These are phyloP conservation scores for Cyanoderma ruficeps DNA, from an alignment of 2,113 vertebrate species.

Conservation along the genomic window DNA sequence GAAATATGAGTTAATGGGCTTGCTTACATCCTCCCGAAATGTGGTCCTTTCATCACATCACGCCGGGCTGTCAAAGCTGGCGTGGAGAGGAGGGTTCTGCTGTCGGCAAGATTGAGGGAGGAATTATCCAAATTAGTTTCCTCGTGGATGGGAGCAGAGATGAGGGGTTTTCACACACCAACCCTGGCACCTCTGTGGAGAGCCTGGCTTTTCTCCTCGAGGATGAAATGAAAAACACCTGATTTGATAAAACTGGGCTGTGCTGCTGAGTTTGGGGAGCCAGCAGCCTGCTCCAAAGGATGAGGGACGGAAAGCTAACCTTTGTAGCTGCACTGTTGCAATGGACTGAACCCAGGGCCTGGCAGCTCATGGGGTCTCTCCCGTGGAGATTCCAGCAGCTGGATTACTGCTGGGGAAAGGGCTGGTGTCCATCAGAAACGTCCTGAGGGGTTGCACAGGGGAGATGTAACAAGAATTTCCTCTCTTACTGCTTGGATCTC, in stretches of 20 bases:
- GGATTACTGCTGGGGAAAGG: neutral
- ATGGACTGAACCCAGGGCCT: neutral
- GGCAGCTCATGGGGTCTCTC: neutral
- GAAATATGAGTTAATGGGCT: constrained; percentile 55
- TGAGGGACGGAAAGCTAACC: neutral
- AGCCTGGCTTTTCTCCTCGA: neutral
- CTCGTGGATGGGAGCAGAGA: neutral
- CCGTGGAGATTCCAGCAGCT: neutral
- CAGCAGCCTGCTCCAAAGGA: too few relatives aligned
- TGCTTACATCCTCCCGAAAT: constrained; percentile 11
- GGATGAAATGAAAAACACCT: neutral
- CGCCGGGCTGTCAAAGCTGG: constrained; percentile 29
- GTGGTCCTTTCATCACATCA: constrained; percentile 40
- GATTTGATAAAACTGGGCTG: neutral
- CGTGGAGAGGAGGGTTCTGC: constrained; percentile 32
- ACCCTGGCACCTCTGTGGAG: neutral
- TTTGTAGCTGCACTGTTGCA: neutral
- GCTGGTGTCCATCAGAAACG: neutral
- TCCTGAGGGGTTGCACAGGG: neutral
- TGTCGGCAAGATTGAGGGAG: constrained; percentile 50
- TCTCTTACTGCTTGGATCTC: neutral
- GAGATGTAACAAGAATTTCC: fast-evolving
- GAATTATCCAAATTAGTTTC: constrained; percentile 52
- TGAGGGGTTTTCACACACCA: neutral
- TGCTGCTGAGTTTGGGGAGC: neutral